Evolutionary conservation across 2,113 vertebrate genomes (phyloP).

Genomic region (Leptodactylus fuscus): DNA sequence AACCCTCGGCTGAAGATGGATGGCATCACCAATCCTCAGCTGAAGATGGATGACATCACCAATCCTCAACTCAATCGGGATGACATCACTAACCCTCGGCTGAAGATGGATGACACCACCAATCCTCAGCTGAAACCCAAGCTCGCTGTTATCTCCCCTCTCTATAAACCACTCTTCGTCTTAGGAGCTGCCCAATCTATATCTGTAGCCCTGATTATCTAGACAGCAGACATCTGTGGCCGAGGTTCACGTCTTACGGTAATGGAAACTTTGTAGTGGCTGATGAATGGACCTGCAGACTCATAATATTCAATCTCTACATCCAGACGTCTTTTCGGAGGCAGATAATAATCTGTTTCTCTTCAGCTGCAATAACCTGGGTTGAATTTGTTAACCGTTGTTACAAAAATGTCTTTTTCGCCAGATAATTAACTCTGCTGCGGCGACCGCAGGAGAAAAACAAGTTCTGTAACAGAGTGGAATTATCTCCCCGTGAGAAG

Average conservation of each 20-base stretch:
- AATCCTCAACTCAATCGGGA: no score
- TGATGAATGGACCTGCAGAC: neutral
- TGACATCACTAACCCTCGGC: neutral
- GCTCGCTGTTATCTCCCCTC: no score
- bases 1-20: no score
- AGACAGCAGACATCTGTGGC: neutral
- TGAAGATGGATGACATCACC: no score
- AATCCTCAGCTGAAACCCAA: no score
- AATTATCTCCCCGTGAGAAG: neutral
- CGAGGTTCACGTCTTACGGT: neutral
- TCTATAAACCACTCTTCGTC: no score
- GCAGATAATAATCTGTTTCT: conserved; percentile 14
- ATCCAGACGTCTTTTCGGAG: neutral
- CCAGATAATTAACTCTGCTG: neutral
- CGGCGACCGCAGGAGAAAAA: neutral
- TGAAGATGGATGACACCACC: no score
- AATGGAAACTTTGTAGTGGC: neutral
- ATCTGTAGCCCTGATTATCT: no score
- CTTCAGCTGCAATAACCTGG: neutral
- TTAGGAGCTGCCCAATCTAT: no score
- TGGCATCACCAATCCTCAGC: no score
- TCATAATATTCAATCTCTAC: neutral
- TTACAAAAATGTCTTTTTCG: neutral
- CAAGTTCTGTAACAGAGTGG: neutral
- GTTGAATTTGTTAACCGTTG: conserved; percentile 9